Evolutionary conservation across 2,797 vertebrate genomes (phyloP).

Genomic region (Oreonectes daqikongensis): DNA sequence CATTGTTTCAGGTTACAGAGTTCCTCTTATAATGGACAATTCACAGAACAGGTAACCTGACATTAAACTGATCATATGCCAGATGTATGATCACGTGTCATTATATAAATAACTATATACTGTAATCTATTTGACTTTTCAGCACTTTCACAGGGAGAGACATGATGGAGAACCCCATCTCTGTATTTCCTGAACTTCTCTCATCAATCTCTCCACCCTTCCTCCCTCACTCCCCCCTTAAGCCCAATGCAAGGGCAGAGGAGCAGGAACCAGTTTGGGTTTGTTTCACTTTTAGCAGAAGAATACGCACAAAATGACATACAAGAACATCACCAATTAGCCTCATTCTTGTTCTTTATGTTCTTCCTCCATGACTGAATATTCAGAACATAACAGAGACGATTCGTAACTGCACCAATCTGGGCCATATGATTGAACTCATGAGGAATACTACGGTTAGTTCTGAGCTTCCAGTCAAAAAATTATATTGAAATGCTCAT

Average conservation of each 20-base stretch:
- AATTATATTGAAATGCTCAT: neutral
- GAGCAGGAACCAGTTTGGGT: slow-evolving; percentile 35
- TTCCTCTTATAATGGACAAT: slow-evolving; percentile 22
- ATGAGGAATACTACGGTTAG: slow-evolving; percentile 69
- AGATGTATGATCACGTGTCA: slow-evolving; percentile 24
- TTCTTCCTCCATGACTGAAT: slow-evolving; percentile 13
- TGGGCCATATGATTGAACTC: slow-evolving; percentile 61
- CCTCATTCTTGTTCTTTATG: neutral
- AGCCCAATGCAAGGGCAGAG: slow-evolving; percentile 13
- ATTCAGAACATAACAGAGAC: slow-evolving; percentile 56
- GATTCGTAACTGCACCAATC: slow-evolving; percentile 62
- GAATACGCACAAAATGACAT: neutral
- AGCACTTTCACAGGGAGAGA: slow-evolving; percentile 29
- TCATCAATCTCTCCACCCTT: slow-evolving; percentile 41
- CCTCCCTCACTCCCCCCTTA: neutral
- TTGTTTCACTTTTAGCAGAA: neutral
- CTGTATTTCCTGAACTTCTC: slow-evolving; percentile 50
- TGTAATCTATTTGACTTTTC: neutral
- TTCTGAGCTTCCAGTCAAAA: slow-evolving; percentile 14
- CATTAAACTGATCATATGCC: neutral
- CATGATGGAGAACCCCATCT: slow-evolving; percentile 31
- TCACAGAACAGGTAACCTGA: slow-evolving; percentile 48
- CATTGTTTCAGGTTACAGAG: slow-evolving; percentile 48
- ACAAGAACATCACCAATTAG: neutral
- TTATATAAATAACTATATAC: neutral